A percentile compares a stretch with the other conserved stretches of the same genome.
These are phyloP conservation scores for Tuta absoluta DNA, from an alignment of 2,888 invertebrate genomes.

Conservation along the genomic window DNA sequence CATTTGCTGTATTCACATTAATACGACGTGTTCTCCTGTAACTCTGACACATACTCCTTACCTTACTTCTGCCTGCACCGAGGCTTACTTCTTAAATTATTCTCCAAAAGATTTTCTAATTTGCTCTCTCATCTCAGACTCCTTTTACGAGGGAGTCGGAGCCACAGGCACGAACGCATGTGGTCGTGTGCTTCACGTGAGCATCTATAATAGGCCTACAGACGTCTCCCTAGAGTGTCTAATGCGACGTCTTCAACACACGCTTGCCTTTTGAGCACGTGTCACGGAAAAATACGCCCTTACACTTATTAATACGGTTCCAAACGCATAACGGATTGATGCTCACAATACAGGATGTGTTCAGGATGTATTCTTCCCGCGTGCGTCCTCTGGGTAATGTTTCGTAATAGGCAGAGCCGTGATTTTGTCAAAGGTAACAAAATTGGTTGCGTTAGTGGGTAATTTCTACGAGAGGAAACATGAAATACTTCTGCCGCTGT, in stretches of 20 bases:
- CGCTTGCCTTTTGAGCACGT: constrained; percentile 50
- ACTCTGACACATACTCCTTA: background rate
- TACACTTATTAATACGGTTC: constrained; percentile 65
- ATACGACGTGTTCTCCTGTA: no score
- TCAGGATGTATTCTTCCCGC: constrained; percentile 63
- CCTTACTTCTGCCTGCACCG: background rate
- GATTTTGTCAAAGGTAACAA: constrained; percentile 81
- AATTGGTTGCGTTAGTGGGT: constrained; percentile 78
- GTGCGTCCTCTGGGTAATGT: constrained; percentile 79
- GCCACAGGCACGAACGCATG: constrained; percentile 60
- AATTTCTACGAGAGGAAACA: constrained; percentile 65
- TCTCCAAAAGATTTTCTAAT: constrained; percentile 80
- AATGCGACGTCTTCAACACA: constrained; percentile 52
- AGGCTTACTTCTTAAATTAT: constrained; percentile 74
- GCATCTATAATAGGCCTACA: constrained; percentile 65
- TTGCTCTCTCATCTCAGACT: constrained; percentile 68
- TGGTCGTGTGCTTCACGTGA: constrained; percentile 50
- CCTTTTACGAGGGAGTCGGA: constrained; percentile 55
- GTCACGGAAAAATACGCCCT: constrained; percentile 62
- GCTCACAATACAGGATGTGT: constrained; percentile 1
- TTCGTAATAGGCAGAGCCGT: constrained; percentile 74
- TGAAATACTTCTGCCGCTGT: constrained; percentile 54
- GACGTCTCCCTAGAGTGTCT: constrained; percentile 58
- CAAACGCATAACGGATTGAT: constrained; percentile 46
- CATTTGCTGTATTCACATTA: no score